Evolutionary conservation across 2,113 vertebrate species (phyloP).

Genomic region (Plestiodon gilberti): DNA sequence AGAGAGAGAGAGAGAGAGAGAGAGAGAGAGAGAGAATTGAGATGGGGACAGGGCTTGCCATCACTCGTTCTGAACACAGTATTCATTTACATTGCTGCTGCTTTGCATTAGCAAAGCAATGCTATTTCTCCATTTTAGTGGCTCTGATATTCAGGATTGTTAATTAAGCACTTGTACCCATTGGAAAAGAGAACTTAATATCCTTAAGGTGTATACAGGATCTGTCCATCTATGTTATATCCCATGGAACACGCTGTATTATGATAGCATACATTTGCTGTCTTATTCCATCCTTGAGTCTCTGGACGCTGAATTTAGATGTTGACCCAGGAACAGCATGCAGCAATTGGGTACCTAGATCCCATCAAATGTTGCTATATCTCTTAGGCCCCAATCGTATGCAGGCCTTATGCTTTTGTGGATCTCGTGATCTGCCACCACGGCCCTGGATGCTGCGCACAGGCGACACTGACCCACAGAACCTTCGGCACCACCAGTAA

Average conservation of each 20-base stretch:
- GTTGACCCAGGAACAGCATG: not conserved
- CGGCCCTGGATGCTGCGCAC: too few relatives aligned
- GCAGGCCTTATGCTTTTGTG: too few relatives aligned
- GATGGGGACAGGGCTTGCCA: too few relatives aligned
- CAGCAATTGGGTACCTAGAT: not conserved
- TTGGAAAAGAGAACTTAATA: too few relatives aligned
- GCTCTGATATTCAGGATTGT: not conserved
- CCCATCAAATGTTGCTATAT: not conserved
- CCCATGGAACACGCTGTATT: not conserved
- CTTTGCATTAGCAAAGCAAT: not conserved
- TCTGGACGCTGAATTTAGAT: not conserved
- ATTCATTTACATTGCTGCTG: not conserved
- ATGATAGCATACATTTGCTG: not conserved
- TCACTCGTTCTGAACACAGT: not conserved
- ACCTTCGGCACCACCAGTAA: too few relatives aligned
- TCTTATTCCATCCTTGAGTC: not conserved
- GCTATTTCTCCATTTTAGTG: not conserved
- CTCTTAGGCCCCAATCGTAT: too few relatives aligned
- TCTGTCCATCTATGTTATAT: constrained; percentile 1
- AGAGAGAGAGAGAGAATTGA: too few relatives aligned
- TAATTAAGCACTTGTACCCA: not conserved
- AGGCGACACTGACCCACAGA: too few relatives aligned
- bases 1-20: too few relatives aligned
- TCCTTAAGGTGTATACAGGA: not conserved
- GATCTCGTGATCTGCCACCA: too few relatives aligned